phyloP scores from a whole-genome alignment of 2,797 vertebrate genomes.

The Molothrus ater region DNA sequence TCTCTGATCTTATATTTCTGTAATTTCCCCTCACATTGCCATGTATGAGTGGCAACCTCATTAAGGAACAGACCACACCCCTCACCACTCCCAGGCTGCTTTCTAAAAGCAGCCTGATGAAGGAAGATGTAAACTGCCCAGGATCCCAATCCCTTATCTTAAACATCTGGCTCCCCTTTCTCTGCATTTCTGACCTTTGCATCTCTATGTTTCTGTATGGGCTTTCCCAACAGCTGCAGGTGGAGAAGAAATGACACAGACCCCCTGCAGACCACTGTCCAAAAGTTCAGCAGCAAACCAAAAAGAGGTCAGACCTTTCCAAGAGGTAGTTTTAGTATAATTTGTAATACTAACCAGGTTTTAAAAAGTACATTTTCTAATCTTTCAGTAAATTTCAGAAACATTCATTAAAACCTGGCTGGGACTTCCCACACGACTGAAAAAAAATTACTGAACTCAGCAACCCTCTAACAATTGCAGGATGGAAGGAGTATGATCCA shows the following conservation, averaged over 20 bases:
- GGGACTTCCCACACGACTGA: background rate
- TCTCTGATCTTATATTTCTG: background rate
- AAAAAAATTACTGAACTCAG: background rate
- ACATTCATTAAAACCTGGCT: background rate
- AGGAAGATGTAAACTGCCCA: background rate
- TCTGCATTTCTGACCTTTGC: background rate
- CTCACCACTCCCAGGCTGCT: background rate
- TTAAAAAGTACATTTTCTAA: background rate
- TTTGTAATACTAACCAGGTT: background rate
- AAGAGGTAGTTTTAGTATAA: background rate
- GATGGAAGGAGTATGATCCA: background rate
- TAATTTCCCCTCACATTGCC: background rate
- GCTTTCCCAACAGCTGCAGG: background rate
- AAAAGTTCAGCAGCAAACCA: background rate
- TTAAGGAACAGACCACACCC: background rate
- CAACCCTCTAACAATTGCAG: background rate
- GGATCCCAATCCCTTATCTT: background rate
- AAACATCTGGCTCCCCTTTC: background rate
- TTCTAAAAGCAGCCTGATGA: background rate
- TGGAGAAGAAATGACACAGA: background rate
- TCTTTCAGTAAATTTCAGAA: background rate
- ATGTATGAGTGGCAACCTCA: background rate
- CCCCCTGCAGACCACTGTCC: background rate
- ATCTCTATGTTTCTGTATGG: background rate
- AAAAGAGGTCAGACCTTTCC: background rate